Percentiles rank a stretch among this genome's conserved stretches.
phyloP scores from a whole-genome alignment of 2,888 invertebrate species.

The Ophion slaviceki region DNA sequence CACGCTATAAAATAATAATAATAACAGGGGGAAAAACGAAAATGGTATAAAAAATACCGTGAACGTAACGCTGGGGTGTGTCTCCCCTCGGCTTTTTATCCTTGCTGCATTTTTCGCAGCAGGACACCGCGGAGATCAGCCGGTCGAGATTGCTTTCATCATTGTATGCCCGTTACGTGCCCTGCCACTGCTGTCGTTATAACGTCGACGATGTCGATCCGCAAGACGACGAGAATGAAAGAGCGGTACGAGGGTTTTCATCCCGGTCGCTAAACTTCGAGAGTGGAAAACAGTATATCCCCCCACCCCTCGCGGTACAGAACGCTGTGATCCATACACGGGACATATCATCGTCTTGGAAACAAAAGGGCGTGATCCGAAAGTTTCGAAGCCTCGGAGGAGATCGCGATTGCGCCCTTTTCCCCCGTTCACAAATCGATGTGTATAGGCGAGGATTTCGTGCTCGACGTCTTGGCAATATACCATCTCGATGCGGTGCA shows the following conservation, averaged over 20 bases:
- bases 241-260: conserved; percentile 45
- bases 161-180: conserved; percentile 79
- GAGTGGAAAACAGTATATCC: conserved; percentile 69
- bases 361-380: background rate
- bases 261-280: conserved; percentile 72
- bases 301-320: background rate
- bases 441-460: conserved; percentile 23
- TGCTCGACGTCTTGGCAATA: conserved; percentile 55
- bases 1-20: background rate
- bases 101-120: conserved; percentile 50
- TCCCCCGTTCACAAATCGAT: background rate
- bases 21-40: background rate
- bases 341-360: background rate
- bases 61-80: conserved; percentile 61
- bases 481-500: conserved; percentile 50
- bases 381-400: background rate
- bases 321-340: conserved; percentile 45
- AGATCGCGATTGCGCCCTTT: conserved; percentile 17
- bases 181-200: conserved; percentile 61
- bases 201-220: conserved; percentile 51
- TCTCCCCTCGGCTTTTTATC: conserved; percentile 67
- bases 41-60: conserved; percentile 14
- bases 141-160: conserved; percentile 78
- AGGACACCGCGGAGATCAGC: conserved; percentile 73
- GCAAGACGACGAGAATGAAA: conserved; percentile 57